phyloP scores from a whole-genome alignment of 2,797 vertebrate genomes.

The Mionectes olivaceus region DNA sequence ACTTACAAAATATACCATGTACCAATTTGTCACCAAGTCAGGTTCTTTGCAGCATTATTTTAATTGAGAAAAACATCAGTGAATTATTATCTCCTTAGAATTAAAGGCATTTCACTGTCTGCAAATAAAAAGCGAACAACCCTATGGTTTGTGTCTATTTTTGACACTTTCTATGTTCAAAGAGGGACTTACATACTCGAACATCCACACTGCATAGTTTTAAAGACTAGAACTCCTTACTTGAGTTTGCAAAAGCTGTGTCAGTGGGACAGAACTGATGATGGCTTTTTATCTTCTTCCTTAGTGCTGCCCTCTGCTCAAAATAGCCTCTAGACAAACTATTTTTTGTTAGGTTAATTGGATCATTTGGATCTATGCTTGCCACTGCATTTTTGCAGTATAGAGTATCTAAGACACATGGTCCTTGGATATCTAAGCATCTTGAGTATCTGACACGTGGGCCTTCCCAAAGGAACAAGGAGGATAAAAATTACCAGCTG shows the following conservation, averaged over 20 bases:
- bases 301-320: not conserved
- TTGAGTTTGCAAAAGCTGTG: not conserved
- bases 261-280: not conserved
- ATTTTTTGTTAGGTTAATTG: slow-evolving; percentile 34
- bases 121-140: not conserved
- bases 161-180: not conserved
- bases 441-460: not conserved
- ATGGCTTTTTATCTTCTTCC: not conserved
- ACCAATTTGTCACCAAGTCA: not conserved
- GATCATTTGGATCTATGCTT: not conserved
- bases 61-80: not conserved
- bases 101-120: not conserved
- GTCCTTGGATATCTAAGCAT: not conserved
- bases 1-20: not conserved
- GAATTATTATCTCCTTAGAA: not conserved
- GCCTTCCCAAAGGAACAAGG: slow-evolving; percentile 6
- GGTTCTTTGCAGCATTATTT: not conserved
- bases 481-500: not conserved
- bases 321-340: not conserved
- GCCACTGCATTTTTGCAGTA: not conserved
- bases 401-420: not conserved
- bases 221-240: not conserved
- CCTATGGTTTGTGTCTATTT: not conserved
- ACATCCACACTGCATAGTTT: not conserved
- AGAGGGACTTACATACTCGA: not conserved